Evolutionary conservation across 2,113 vertebrate species (phyloP), one percentile per base, ranked within the genome.

Genomic region (Silurus glanis): DNA sequence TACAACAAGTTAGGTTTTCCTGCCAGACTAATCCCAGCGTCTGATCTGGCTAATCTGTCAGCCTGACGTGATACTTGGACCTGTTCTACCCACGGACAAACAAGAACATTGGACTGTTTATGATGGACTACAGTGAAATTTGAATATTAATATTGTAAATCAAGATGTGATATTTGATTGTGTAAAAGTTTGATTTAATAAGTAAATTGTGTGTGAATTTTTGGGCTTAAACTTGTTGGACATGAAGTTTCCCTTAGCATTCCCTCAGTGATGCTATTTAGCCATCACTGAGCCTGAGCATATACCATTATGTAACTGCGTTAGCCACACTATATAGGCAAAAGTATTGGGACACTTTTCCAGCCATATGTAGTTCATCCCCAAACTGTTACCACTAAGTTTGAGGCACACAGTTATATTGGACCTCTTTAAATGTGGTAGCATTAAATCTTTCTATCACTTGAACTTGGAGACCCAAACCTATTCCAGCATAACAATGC

Each of bases 41-140:
- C 90, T 93, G 92, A 95, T 93, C 91, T 72, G 86, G 88, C 90
- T 95, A 94, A 95, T 95, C 94, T 91, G 47, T 76, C 51, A 37
- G 76, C 82, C 61, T 87, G 87, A 91, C 74, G 69, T 80, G 85
- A 84, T 72, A 55, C 86, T 62, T 28, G 17, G 62, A 61, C 28
- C 19, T 45, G 7, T 61, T 5, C 56, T 61, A 61, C 56, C 56
- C 19, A 45, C 1, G 5, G 56, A 47, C 78, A 47, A 61, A 80
- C 37, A 21, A n/a, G n/a, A 25, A n/a, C 1, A 21, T 64, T 45
- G 5, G 14, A 2, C 37, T 12, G 45, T 49, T 37, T 84, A n/a
- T 28, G 23, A 58, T 64, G 13, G 12, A 23, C 37, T 12, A 53
- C 0, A 37, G 47, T 28, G 37, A 45, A 47, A 47, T 17, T 21